Conservation (phyloP, 2,797 vertebrate genomes). For the Florisuga fusca region DNA sequence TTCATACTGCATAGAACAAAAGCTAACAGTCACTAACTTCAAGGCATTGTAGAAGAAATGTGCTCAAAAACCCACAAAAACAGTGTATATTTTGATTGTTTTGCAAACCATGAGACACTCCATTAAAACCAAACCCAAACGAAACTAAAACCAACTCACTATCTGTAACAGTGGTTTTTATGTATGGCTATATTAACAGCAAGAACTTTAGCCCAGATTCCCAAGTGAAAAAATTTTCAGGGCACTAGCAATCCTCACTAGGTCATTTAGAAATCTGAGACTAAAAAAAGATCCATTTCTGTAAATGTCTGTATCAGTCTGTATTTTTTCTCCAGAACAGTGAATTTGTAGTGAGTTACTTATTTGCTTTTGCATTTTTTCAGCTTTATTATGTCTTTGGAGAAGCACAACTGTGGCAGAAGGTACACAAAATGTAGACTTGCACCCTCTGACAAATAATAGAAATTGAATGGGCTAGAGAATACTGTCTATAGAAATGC, state of each 20-base stretch:
- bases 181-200: neutral
- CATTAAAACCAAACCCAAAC: neutral
- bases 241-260: neutral
- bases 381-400: neutral
- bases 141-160: neutral
- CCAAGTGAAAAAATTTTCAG: neutral
- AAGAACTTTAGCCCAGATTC: neutral
- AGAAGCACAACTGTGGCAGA: accelerated
- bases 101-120: neutral
- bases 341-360: neutral
- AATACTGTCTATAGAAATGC: neutral
- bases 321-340: neutral
- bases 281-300: neutral
- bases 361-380: neutral
- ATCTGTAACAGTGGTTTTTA: neutral
- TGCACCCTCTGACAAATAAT: neutral
- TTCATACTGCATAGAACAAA: neutral
- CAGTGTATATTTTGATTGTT: neutral
- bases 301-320: neutral
- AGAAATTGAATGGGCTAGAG: neutral
- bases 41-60: neutral
- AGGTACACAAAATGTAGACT: neutral
- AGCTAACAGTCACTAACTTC: neutral
- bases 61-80: neutral
- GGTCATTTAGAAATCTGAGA: neutral